Percentiles rank a stretch among this genome's conserved stretches.
phyloP scores from a whole-genome alignment of 2,113 vertebrate genomes.

The Colossoma macropomum region DNA sequence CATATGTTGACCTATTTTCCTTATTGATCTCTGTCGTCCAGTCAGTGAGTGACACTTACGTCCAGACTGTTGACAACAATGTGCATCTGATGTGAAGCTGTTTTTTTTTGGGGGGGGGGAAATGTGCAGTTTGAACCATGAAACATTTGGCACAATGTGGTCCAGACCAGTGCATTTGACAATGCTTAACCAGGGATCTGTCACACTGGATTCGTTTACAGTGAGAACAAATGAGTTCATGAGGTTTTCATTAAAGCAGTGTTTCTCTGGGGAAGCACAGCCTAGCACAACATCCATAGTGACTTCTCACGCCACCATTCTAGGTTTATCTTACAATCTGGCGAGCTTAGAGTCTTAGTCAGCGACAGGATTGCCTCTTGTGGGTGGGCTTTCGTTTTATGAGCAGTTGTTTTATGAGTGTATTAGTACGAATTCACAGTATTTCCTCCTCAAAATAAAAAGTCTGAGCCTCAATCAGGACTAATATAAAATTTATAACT shows the following conservation, averaged over 20 bases:
- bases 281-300: neutral
- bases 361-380: neutral
- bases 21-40: slow-evolving; percentile 20
- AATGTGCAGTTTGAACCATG: slow-evolving; percentile 1
- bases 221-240: slow-evolving; percentile 41
- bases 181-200: neutral
- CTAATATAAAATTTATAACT: neutral
- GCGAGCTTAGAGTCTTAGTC: neutral
- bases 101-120: neutral
- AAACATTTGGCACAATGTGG: slow-evolving; percentile 5
- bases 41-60: neutral
- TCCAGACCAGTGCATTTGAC: slow-evolving; percentile 28
- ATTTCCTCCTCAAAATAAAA: neutral
- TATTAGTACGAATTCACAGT: neutral
- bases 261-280: slow-evolving; percentile 23
- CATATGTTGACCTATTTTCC: slow-evolving; percentile 31
- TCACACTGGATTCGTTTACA: slow-evolving; percentile 31
- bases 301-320: slow-evolving; percentile 12
- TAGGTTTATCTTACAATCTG: slow-evolving; percentile 26
- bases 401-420: neutral
- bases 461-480: neutral
- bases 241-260: slow-evolving; percentile 49
- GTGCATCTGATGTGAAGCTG: neutral
- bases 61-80: neutral
- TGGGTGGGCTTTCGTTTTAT: slow-evolving; percentile 19